Base-by-base conservation (phyloP, 2,113 vertebrate species). In the Ciconia boyciana region DNA sequence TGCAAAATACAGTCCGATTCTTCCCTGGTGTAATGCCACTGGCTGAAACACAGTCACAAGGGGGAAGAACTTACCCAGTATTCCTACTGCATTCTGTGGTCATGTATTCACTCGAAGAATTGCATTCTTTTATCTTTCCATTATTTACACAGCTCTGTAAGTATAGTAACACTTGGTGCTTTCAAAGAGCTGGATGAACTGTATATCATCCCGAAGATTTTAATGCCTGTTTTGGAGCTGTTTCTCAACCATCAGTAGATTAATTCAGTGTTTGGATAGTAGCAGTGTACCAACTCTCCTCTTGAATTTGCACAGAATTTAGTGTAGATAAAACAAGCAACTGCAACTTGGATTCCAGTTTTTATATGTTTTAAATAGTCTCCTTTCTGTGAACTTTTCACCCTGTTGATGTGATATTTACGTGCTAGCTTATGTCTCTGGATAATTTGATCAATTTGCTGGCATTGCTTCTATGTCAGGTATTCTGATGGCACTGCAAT, bases 1-100 rank as follows among this genome's bases (percentile, higher is more conserved):
- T 13, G 16, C 10, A 87, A 93, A 93, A 69, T 13, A 60, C 0
- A 0, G n/a, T n/a, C 36, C 0, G 1, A 6, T 72, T 81, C 62
- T 93, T 81, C 61, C 51, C 48, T 60, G 36, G 31, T 77, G n/a
- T 52, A 91, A 94, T 34, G 41, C 17, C 71, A 83, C 66, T 69
- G 70, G 44, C 29, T 74, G 80, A 46, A 93, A 83, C 28, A 51
- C 36, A 75, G 75, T 43, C 70, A 85, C 18, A 72, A 71, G 26
- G 57, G 4, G 57, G 34, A 65, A 87, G 55, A 87, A 62, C 64
- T 87, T 51, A 90, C 52, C 36, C 51, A 36, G 5, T 70, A 71
- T 78, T 94, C n/a, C 64, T 55, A 65, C 11, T 1, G 1, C 54
- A 31, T 85, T 75, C 54, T 60, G 21, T 9, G n/a, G 41, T 76